Percentiles rank a stretch among this genome's conserved stretches.
Evolutionary conservation across 2,113 vertebrate species (phyloP).

Genomic region (Nyctibius bracteatus): DNA sequence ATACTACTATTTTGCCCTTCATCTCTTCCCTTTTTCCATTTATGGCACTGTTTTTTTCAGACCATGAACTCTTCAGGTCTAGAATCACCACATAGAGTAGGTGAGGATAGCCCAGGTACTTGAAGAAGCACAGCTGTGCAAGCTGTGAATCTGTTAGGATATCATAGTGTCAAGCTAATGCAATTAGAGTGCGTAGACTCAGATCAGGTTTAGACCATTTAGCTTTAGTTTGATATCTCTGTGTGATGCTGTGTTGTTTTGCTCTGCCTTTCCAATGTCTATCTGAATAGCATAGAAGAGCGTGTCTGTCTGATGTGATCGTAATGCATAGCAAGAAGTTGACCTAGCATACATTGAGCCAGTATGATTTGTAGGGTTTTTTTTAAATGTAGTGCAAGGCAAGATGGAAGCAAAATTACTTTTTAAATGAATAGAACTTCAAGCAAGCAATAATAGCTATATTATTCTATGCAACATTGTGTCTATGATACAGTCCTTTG

Average conservation of each 20-base stretch:
- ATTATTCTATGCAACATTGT: neutral
- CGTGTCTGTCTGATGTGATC: neutral
- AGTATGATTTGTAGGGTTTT: neutral
- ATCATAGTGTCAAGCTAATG: neutral
- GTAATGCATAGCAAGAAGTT: neutral
- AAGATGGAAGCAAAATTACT: neutral
- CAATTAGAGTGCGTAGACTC: neutral
- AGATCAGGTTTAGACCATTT: neutral
- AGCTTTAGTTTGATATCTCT: neutral
- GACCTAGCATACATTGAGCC: neutral
- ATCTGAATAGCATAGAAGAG: neutral
- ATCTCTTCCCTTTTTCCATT: neutral
- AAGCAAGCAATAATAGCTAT: neutral
- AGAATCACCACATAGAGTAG: fast-evolving
- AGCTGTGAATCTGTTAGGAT: neutral
- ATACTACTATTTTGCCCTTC: neutral
- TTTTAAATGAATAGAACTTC: neutral
- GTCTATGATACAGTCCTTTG: neutral
- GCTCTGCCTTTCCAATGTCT: neutral
- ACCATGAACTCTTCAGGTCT: neutral
- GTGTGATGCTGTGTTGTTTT: neutral
- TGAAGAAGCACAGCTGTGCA: neutral
- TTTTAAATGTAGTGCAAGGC: neutral
- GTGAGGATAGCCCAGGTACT: neutral
- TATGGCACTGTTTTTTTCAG: neutral